Percentiles rank a stretch among this genome's conserved stretches.
These are phyloP conservation scores for Melanotaenia parkinsoni DNA, from an alignment of 2,797 vertebrate genomes.

Conservation along the genomic window DNA sequence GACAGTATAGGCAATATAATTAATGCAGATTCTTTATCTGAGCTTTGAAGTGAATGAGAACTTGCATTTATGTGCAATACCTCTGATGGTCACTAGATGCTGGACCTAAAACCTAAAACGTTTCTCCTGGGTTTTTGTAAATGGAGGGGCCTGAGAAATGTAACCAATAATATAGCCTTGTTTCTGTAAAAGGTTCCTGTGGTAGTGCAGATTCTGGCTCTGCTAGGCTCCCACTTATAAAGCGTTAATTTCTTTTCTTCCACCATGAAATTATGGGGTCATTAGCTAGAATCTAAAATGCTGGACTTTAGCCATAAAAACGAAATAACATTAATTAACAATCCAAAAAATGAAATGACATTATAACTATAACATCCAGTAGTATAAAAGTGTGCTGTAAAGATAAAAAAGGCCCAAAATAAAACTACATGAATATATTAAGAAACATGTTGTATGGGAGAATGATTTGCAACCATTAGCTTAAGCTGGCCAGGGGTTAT, in stretches of 20 bases:
- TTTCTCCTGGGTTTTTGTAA: not conserved
- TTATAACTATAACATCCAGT: not conserved
- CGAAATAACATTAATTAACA: not conserved
- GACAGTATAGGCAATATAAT: not conserved
- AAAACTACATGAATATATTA: no score
- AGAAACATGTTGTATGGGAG: no score
- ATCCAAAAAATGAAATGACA: not conserved
- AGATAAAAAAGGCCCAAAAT: no score
- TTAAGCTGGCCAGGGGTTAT: not conserved
- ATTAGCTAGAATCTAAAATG: not conserved
- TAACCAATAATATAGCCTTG: no score
- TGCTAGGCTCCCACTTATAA: not conserved
- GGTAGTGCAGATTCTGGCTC: not conserved
- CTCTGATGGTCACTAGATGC: not conserved
- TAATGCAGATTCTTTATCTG: not conserved
- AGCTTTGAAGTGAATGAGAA: not conserved
- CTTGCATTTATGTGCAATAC: not conserved
- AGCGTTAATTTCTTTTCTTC: not conserved
- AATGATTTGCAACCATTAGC: no score
- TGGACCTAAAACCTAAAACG: not conserved
- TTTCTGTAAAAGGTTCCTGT: no score
- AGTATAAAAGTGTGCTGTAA: not conserved
- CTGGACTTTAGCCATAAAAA: not conserved
- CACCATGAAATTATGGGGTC: not conserved
- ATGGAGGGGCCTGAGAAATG: not conserved